Percentiles rank a stretch among this genome's conserved stretches.
Evolutionary conservation across 30 jellyfish, hydroid and myxozoan species (phyloP).

Genomic region (Turritopsis rubra): DNA sequence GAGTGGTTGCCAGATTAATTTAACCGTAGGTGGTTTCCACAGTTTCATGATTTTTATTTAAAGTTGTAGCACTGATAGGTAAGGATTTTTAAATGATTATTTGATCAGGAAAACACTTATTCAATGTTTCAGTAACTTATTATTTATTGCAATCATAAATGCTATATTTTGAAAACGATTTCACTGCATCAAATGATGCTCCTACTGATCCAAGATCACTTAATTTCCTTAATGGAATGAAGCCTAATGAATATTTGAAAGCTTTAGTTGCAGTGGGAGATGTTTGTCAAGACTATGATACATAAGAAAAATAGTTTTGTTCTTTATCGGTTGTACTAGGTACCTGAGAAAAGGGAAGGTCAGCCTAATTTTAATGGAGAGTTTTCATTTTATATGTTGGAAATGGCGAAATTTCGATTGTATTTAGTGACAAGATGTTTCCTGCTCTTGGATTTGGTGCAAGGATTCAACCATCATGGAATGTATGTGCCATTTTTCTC

Average conservation of each 20-base stretch:
- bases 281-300: conserved; percentile 87
- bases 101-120: background rate
- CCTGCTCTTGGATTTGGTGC: conserved; percentile 99
- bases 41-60: too few species aligned
- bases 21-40: conserved; percentile 52
- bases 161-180: too few species aligned
- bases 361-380: background rate
- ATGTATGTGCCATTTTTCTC: background rate
- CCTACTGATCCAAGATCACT: conserved; percentile 61
- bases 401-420: background rate
- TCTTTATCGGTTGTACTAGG: background rate
- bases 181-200: conserved; percentile 88
- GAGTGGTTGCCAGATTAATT: conserved; percentile 86
- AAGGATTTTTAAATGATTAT: background rate
- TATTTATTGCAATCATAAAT: background rate
- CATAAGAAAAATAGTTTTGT: conserved; percentile 30
- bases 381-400: background rate
- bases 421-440: conserved; percentile 77
- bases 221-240: conserved; percentile 68
- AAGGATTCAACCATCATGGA: conserved; percentile 58
- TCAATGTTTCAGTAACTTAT: background rate
- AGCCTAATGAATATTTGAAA: conserved; percentile 70
- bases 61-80: background rate
- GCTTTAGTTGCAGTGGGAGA: conserved; percentile 91
- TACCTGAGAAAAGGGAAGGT: background rate